These are phyloP conservation scores for Netelia fuscicornis DNA, from an alignment of 2,888 invertebrate genomes.

Conservation along the genomic window DNA sequence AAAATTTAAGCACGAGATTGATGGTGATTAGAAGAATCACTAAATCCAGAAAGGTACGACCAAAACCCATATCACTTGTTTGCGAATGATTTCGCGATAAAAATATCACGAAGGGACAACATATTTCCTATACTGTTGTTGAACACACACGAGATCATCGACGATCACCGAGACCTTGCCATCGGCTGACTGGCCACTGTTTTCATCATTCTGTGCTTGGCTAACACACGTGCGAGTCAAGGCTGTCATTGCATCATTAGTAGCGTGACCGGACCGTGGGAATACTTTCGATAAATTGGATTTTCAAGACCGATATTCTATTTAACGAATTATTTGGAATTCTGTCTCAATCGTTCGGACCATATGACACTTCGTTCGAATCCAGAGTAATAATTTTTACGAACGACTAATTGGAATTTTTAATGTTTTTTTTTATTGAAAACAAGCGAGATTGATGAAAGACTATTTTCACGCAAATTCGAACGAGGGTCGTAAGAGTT, in stretches of 20 bases:
- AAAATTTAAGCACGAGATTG: slow-evolving; percentile 74
- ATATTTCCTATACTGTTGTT: slow-evolving; percentile 22
- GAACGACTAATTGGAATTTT: not conserved
- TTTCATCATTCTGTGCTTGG: slow-evolving; percentile 15
- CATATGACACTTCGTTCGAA: not conserved
- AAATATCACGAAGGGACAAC: slow-evolving; percentile 47
- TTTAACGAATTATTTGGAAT: not conserved
- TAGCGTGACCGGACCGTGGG: slow-evolving; percentile 10
- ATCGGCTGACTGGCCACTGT: slow-evolving; percentile 20
- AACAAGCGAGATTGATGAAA: not conserved
- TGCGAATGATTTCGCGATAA: slow-evolving; percentile 34
- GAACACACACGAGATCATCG: not conserved
- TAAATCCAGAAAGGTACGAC: slow-evolving; percentile 74
- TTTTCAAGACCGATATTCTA: not conserved
- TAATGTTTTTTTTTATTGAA: not conserved
- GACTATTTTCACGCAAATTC: not conserved
- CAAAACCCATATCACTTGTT: slow-evolving; percentile 78
- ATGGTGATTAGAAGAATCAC: slow-evolving; percentile 75
- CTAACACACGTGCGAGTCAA: slow-evolving; percentile 16
- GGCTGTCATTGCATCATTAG: slow-evolving; percentile 36
- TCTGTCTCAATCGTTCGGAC: not conserved
- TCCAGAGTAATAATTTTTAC: not conserved
- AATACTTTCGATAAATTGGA: not conserved
- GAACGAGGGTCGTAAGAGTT: slow-evolving; percentile 13
- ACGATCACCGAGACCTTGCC: slow-evolving; percentile 20